Base-by-base conservation (phyloP, 2,797 vertebrate species). In the Sebastes taczanowskii region DNA sequence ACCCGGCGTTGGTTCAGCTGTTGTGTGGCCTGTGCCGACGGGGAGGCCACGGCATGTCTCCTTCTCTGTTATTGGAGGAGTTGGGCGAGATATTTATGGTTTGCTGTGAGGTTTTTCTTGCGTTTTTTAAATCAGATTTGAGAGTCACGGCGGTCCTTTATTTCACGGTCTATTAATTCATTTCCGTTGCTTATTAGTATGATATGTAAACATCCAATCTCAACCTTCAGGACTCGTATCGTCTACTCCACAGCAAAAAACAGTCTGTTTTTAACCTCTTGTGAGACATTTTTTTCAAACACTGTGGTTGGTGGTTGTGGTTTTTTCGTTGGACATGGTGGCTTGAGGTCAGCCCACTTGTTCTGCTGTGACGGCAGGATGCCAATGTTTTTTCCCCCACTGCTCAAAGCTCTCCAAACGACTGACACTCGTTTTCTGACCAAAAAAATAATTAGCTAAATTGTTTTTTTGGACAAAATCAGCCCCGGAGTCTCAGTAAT, bases 1-100 rank as follows among this genome's bases (percentile, higher is more conserved):
- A 70, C 61, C 61, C 78, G 62, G 30, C 63, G 81, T 88, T 91
- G 80, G 78, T 87, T 93, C 89, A 92, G 91, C 91, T 92, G 92
- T 87, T 77, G 75, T 77, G 75, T 34, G 53, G 60, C 77, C 73
- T 22, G 58, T 11, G 60, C 83, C 82, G 83, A 84, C 87, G 7
- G 76, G 68, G 81, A 85, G 83, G 76, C 49, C 61, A 42, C 60
- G 55, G 66, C 68, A 14, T 46, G 76, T 73, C 82, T 91, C 59
- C 3, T 34, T 80, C 78, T 85, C 79, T 83, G 80, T 89, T 88
- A 82, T 78, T 75, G 76, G 55, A 83, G 71, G 68, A 60, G 74
- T 86, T 30, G 60, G 38, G 61, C 1, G 52, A 84, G 67, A 61
- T 60, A 68, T 90, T 88, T 85, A 72, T 70, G 78, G 70, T 86